Evolutionary conservation across 2,113 vertebrate species (phyloP).

Genomic region (Herpailurus yagouaroundi): DNA sequence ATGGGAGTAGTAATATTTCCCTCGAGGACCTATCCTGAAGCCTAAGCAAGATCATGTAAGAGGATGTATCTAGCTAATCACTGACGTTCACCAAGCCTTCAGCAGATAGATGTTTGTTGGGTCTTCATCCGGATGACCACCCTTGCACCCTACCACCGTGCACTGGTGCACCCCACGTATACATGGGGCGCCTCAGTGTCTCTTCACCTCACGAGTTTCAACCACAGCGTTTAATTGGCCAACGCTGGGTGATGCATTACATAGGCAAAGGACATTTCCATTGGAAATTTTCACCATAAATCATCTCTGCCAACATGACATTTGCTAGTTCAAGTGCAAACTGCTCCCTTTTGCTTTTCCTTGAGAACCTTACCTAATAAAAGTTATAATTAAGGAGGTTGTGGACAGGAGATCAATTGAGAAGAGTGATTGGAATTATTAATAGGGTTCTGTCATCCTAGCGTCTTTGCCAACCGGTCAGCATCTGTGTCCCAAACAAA

Average conservation of each 20-base stretch:
- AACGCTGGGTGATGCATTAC: background rate
- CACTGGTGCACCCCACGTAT: accelerated
- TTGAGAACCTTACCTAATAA: background rate
- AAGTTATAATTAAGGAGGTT: slow-evolving; percentile 5
- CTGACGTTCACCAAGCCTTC: background rate
- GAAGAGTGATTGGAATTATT: background rate
- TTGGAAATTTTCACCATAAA: slow-evolving; percentile 34
- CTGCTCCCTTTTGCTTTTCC: background rate
- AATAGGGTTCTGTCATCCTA: background rate
- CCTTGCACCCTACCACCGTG: background rate
- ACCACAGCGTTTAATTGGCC: background rate
- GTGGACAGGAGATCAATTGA: slow-evolving; percentile 27
- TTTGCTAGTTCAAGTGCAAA: background rate
- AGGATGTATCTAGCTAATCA: background rate
- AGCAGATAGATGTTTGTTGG: background rate
- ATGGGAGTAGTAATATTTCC: background rate
- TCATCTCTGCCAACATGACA: slow-evolving; percentile 15
- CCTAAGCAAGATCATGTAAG: background rate
- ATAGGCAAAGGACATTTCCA: background rate
- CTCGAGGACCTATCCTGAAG: background rate
- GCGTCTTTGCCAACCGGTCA: background rate
- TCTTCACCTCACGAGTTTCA: background rate
- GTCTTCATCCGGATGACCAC: background rate
- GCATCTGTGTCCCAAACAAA: background rate
- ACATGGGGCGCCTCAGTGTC: background rate